Percentiles rank a stretch among this genome's conserved stretches.
Evolutionary conservation across 2,113 vertebrate species (phyloP).

Genomic region (Takifugu flavidus): DNA sequence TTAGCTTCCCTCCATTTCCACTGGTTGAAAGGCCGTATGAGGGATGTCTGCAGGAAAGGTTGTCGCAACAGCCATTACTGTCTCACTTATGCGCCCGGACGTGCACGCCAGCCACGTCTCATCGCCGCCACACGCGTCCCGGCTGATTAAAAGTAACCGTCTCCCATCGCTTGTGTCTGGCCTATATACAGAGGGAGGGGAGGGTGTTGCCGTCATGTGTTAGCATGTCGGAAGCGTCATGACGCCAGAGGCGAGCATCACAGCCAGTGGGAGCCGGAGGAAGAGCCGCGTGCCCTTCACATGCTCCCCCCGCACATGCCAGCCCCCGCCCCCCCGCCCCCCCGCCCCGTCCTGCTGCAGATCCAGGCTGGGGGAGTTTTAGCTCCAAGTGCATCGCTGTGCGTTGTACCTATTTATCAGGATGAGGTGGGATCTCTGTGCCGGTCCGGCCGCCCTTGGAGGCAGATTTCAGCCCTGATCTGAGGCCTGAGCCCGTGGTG

Average conservation of each 20-base stretch:
- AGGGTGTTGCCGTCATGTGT: constrained; percentile 60
- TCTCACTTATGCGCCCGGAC: constrained; percentile 1
- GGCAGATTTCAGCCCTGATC: too few relatives aligned
- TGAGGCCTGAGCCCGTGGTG: constrained; percentile 41
- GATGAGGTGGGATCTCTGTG: constrained; percentile 7
- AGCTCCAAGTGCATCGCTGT: constrained; percentile 25
- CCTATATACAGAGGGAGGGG: constrained; percentile 43
- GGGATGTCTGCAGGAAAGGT: too few relatives aligned
- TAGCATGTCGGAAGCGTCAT: constrained; percentile 66
- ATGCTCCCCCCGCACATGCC: constrained; percentile 40
- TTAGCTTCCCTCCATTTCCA: too few relatives aligned
- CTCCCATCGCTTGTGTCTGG: constrained; percentile 46
- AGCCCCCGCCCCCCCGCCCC: constrained; percentile 35
- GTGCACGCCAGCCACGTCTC: constrained; percentile 6
- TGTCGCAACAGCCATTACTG: not conserved
- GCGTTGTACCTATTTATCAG: constrained; percentile 46
- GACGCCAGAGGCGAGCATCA: constrained; percentile 57
- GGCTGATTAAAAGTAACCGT: not conserved
- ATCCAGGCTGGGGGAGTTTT: constrained; percentile 58
- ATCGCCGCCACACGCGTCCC: not conserved
- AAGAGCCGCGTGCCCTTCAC: constrained; percentile 60
- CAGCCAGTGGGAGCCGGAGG: constrained; percentile 59
- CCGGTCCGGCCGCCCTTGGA: too few relatives aligned
- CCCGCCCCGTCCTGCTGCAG: constrained; percentile 55
- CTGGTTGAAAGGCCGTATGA: too few relatives aligned